Evolutionary conservation across 1,140 invertebrate genomes (phyloP).

Genomic region (Copidosoma floridanum): DNA sequence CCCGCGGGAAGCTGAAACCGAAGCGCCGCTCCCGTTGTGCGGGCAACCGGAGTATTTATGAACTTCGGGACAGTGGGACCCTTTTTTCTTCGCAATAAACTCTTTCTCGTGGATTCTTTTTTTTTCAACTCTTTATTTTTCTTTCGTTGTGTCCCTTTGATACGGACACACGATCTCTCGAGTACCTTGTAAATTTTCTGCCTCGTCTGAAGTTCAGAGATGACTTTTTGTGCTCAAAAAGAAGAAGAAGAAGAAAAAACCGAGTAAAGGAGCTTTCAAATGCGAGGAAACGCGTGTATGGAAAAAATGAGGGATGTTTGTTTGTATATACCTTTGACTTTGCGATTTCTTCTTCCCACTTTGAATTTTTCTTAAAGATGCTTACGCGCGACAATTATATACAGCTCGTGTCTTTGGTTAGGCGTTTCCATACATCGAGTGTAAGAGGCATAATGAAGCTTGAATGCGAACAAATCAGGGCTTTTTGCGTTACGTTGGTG

Average conservation of each 20-base stretch:
- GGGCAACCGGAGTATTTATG: constrained; percentile 17
- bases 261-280: constrained; percentile 2
- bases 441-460: not conserved
- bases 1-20: constrained; percentile 4
- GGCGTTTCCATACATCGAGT: not conserved
- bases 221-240: too few relatives aligned
- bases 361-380: not conserved
- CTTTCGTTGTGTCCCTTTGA: not conserved
- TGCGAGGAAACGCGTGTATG: too few relatives aligned
- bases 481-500: not conserved
- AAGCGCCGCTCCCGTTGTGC: not conserved
- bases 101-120: not conserved
- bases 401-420: not conserved
- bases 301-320: not conserved
- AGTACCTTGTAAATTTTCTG: constrained; percentile 18
- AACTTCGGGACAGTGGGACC: constrained; percentile 19
- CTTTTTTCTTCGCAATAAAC: constrained; percentile 12
- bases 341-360: not conserved
- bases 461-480: not conserved
- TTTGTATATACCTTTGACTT: not conserved
- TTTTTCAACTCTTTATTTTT: not conserved
- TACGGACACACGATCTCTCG: constrained; percentile 8
- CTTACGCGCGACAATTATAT: not conserved
- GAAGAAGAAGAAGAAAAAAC: not conserved
- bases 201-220: constrained; percentile 13